Evolutionary conservation across 23 tunicate genomes (phyloP).

Genomic region (Trididemnum clinides): DNA sequence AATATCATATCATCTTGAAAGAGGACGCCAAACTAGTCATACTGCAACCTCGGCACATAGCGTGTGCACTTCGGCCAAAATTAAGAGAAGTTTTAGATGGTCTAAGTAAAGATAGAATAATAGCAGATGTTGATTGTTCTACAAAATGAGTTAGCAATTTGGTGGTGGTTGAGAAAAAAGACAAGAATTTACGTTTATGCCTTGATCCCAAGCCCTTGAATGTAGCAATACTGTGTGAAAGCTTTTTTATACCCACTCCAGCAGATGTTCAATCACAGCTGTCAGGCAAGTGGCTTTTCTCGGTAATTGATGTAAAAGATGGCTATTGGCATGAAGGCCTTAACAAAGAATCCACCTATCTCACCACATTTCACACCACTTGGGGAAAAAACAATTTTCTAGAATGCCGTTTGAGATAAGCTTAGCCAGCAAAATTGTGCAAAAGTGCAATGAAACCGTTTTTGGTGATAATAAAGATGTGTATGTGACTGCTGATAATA

Average conservation of each 20-base stretch:
- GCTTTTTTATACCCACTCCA: constrained; percentile 14
- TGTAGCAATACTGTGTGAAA: constrained; percentile 10
- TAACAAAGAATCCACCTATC: background rate
- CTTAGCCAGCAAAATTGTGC: constrained; percentile 33
- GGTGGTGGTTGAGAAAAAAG: constrained; percentile 12
- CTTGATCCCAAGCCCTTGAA: constrained; percentile 40
- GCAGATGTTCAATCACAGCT: constrained; percentile 32
- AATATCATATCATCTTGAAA: too few relatives aligned
- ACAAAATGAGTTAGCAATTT: background rate
- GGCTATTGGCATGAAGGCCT: constrained; percentile 39
- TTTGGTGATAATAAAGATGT: constrained; percentile 27
- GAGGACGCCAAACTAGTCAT: too few relatives aligned
- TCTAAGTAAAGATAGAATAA: background rate
- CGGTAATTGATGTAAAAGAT: constrained; percentile 37
- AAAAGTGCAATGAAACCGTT: constrained; percentile 23
- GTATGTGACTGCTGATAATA: constrained; percentile 29
- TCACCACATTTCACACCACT: constrained; percentile 30
- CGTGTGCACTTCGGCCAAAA: background rate
- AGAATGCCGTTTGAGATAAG: constrained; percentile 43
- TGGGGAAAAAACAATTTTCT: constrained; percentile 36
- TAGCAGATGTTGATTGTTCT: constrained; percentile 5
- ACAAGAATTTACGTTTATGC: constrained; percentile 5
- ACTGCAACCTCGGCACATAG: background rate
- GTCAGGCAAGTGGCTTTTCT: background rate
- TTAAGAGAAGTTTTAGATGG: background rate